Percentiles rank a stretch among this genome's conserved stretches.
phyloP scores from a whole-genome alignment of 2,888 invertebrate species.

The Eledona agricola region DNA sequence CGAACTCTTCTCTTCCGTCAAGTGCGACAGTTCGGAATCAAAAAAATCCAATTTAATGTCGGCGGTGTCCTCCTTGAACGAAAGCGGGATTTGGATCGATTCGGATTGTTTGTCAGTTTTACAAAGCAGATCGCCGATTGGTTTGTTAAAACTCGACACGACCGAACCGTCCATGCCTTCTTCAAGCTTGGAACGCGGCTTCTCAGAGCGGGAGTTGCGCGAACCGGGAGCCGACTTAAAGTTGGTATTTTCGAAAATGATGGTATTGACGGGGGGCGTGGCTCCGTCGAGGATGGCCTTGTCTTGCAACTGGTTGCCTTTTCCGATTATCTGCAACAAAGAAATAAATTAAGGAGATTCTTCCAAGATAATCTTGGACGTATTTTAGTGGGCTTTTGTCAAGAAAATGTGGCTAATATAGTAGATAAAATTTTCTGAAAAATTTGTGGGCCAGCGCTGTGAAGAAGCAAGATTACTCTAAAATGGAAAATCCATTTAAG shows the following conservation, averaged over 20 bases:
- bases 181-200: slow-evolving; percentile 69
- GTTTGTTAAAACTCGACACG: slow-evolving; percentile 63
- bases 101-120: slow-evolving; percentile 61
- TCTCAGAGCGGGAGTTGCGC: slow-evolving; percentile 65
- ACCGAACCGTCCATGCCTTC: slow-evolving; percentile 62
- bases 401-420: no score
- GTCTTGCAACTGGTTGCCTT: slow-evolving; percentile 54
- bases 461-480: no score
- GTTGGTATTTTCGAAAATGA: slow-evolving; percentile 92
- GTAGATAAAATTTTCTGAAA: no score
- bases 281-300: slow-evolving; percentile 74
- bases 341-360: slow-evolving; percentile 6
- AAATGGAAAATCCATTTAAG: no score
- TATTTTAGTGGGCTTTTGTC: no score
- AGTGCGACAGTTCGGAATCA: slow-evolving; percentile 80
- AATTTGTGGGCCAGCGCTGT: no score
- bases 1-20: slow-evolving; percentile 75
- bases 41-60: slow-evolving; percentile 95
- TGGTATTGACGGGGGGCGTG: slow-evolving; percentile 84
- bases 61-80: slow-evolving; percentile 82
- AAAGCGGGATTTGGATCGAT: slow-evolving; percentile 71
- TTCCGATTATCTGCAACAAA: slow-evolving; percentile 49
- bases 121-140: slow-evolving; percentile 61
- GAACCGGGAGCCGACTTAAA: slow-evolving; percentile 79
- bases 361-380: no score